These are phyloP conservation scores for Syngnathus floridae DNA, from an alignment of 2,113 vertebrate species.

Conservation along the genomic window DNA sequence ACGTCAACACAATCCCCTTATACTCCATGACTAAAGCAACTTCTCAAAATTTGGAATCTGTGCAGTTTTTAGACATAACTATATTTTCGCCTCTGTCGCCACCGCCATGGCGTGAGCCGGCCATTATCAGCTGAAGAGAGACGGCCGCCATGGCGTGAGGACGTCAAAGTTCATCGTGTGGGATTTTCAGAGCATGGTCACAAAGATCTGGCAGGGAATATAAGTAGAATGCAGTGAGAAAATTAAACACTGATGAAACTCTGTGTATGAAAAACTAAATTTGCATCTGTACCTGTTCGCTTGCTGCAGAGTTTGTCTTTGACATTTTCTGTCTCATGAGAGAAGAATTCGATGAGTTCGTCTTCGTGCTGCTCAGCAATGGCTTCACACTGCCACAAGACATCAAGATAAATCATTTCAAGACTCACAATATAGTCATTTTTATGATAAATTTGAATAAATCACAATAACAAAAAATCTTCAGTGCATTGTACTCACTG, in stretches of 20 bases:
- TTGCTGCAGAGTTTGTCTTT: slow-evolving; percentile 96
- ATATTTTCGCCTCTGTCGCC: slow-evolving; percentile 11
- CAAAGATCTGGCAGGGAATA: slow-evolving; percentile 78
- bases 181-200: slow-evolving; percentile 84
- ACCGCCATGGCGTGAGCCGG: slow-evolving; percentile 6
- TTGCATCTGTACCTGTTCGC: slow-evolving; percentile 76
- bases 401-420: neutral
- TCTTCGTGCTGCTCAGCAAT: slow-evolving; percentile 93
- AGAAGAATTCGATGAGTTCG: slow-evolving; percentile 90
- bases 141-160: slow-evolving; percentile 4
- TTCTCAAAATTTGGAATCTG: slow-evolving; percentile 5
- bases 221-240: neutral
- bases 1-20: slow-evolving; percentile 1
- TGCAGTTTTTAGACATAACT: slow-evolving; percentile 8
- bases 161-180: slow-evolving; percentile 86
- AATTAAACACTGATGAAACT: neutral
- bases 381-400: slow-evolving; percentile 81
- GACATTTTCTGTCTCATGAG: slow-evolving; percentile 83
- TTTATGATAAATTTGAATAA: neutral
- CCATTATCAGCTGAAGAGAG: slow-evolving; percentile 11
- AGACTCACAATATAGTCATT: too few relatives aligned
- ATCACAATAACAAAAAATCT: neutral
- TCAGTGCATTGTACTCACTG: slow-evolving; percentile 63
- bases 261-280: neutral
- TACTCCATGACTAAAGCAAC: slow-evolving; percentile 1